A percentile compares a stretch with the other conserved stretches of the same genome.
Conservation (phyloP, 2,888 invertebrate genomes). For the Diaperis boleti region DNA sequence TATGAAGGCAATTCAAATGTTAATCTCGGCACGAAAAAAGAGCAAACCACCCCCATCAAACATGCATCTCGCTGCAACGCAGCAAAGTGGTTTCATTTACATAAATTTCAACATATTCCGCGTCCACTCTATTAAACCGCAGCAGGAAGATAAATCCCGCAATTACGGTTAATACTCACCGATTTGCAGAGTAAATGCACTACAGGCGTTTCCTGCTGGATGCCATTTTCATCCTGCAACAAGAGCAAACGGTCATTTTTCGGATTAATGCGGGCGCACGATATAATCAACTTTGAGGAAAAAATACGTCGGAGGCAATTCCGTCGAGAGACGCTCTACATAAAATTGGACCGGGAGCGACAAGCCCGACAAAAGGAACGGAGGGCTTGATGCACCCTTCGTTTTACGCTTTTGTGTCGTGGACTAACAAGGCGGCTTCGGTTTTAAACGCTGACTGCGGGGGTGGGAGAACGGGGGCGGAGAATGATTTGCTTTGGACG, state of each 20-base stretch:
- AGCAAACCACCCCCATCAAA: slow-evolving; percentile 18
- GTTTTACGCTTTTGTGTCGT: background rate
- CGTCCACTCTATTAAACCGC: slow-evolving; percentile 30
- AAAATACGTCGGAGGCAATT: slow-evolving; percentile 35
- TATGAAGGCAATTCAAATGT: no score
- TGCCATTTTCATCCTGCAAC: slow-evolving; percentile 41
- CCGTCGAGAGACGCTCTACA: slow-evolving; percentile 19
- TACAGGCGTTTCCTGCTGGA: slow-evolving; percentile 45
- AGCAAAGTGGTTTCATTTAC: slow-evolving; percentile 19
- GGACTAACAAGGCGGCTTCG: background rate
- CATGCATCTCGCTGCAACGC: slow-evolving; percentile 8
- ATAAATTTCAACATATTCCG: slow-evolving; percentile 37
- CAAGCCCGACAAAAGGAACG: slow-evolving; percentile 26
- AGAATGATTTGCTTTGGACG: no score
- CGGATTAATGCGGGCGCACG: background rate
- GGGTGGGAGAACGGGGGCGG: no score
- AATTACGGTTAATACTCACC: slow-evolving; percentile 53
- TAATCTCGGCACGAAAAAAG: no score
- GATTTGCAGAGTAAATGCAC: slow-evolving; percentile 51
- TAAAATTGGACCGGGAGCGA: slow-evolving; percentile 28
- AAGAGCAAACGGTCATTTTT: slow-evolving; percentile 18
- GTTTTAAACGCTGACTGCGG: background rate
- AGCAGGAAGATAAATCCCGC: slow-evolving; percentile 47
- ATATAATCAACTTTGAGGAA: no score
- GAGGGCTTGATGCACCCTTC: slow-evolving; percentile 1